phyloP scores from a whole-genome alignment of 1,140 invertebrate species.

The Acromyrmex heyeri region DNA sequence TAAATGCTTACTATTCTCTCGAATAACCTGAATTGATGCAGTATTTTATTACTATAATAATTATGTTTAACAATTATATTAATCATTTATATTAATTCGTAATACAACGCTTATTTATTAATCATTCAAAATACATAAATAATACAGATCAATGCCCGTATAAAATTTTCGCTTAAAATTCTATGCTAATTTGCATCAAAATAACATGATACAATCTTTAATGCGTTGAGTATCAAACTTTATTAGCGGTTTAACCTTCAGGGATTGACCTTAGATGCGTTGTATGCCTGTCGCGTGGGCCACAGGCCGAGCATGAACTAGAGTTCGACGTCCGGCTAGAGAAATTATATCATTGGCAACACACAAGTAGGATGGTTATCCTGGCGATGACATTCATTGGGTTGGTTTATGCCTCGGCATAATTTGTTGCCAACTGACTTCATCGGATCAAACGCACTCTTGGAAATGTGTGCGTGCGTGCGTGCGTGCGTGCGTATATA shows the following conservation, averaged over 20 bases:
- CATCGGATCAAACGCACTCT: constrained; percentile 11
- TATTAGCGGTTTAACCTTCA: constrained; percentile 19
- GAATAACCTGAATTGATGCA: neutral
- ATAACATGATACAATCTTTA: neutral
- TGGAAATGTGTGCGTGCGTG: neutral
- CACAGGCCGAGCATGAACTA: constrained; percentile 31
- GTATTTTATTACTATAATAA: neutral
- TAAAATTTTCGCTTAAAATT: neutral
- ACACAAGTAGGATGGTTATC: constrained; percentile 48
- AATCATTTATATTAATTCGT: neutral
- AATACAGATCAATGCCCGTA: neutral
- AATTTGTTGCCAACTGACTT: constrained; percentile 47
- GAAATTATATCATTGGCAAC: constrained; percentile 77
- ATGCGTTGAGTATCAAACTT: neutral
- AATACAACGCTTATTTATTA: neutral
- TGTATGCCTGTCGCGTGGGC: constrained; percentile 34
- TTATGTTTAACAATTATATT: neutral
- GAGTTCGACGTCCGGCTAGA: constrained; percentile 80
- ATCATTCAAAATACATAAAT: neutral
- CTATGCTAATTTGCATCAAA: neutral
- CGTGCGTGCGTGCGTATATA: neutral
- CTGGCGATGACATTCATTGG: constrained; percentile 49
- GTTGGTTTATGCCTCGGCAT: constrained; percentile 36
- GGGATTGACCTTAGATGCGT: constrained; percentile 14
- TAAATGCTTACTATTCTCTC: neutral